Base-by-base conservation (phyloP, 1,140 invertebrate species). In the Nymphalis io region DNA sequence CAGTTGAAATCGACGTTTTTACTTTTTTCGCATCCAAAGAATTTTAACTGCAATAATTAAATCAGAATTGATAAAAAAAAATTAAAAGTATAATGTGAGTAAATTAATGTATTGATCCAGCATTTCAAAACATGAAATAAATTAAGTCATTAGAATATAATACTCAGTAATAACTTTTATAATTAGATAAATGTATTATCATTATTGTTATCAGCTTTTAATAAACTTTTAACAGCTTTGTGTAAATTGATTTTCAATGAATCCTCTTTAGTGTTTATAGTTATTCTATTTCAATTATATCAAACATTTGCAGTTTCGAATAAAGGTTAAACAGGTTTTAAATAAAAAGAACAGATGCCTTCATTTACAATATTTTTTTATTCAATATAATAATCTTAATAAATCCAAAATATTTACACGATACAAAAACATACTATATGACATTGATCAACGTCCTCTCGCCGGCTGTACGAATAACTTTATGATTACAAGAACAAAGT, bases 351-450 rank as follows among this genome's bases (percentile, higher is more conserved):
- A 2, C 15, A 48, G 18, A 33, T 55, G 3, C 20, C 23, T 80
- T 75, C 79, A 90, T 91, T 91, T 91, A 91, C 84, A 91, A 89
- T 91, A 87, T 91, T 91, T 91, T 91, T 91, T 91, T 89, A 91
- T 89, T 91, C 89, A 91, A 91, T 91, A 91, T 91, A 91, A 91
- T 91, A 91, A 91, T 91, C 89, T 91, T 91, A 91, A 89, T 91
- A 89, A 91, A 91, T 91, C 87, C 87, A 90, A 90, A 91, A 90
- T 91, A 91, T 91, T 89, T 90, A 91, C 88, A 90, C 88, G 86
- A 89, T 91, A 91, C 89, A 90, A 90, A 87, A 91, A 89, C 89
- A 89, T 91, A 89, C 85, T 88, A 84, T 88, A 85, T 84, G 83
- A 89, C 82, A 82, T 82, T 74, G 78, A 81, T 80, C 82, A 83